A percentile compares a stretch with the other conserved stretches of the same genome.
Evolutionary conservation across 2,888 invertebrate genomes (phyloP).

Genomic region (Tetragonisca angustula): DNA sequence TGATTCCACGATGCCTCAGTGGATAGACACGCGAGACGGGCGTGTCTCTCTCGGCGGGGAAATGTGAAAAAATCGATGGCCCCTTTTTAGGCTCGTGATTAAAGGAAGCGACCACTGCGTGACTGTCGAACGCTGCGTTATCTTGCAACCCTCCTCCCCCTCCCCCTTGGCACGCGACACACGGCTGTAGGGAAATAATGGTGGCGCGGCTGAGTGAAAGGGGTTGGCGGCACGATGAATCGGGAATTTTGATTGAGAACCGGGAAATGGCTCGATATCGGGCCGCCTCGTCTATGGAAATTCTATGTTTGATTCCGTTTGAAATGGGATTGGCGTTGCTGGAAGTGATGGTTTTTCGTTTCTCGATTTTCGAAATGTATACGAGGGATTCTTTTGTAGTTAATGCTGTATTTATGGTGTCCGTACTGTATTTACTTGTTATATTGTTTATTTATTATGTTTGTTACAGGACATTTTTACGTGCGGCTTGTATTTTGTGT

Average conservation of each 20-base stretch:
- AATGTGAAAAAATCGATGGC: conserved; percentile 52
- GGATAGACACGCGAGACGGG: conserved; percentile 10
- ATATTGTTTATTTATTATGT: no score
- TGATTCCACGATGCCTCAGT: conserved; percentile 30
- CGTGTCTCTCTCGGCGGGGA: conserved; percentile 16
- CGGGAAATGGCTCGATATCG: neutral
- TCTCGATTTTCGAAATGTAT: neutral
- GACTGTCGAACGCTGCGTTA: conserved; percentile 6
- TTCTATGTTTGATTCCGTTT: neutral
- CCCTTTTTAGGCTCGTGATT: conserved; percentile 29
- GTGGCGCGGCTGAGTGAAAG: neutral
- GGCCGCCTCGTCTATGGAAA: neutral
- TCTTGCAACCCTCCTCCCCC: neutral
- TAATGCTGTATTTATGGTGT: neutral
- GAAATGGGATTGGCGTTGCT: neutral
- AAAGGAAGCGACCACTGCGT: conserved; percentile 37
- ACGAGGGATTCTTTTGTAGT: neutral
- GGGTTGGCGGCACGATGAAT: neutral
- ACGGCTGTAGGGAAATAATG: conserved; percentile 1
- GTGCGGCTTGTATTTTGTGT: no score
- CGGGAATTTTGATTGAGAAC: neutral
- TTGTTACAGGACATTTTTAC: no score
- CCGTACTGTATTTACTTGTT: no score
- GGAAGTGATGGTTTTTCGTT: neutral
- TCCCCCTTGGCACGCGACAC: conserved; percentile 7